Evolutionary conservation across 2,113 vertebrate species (phyloP).

Genomic region (Taxidea taxus): DNA sequence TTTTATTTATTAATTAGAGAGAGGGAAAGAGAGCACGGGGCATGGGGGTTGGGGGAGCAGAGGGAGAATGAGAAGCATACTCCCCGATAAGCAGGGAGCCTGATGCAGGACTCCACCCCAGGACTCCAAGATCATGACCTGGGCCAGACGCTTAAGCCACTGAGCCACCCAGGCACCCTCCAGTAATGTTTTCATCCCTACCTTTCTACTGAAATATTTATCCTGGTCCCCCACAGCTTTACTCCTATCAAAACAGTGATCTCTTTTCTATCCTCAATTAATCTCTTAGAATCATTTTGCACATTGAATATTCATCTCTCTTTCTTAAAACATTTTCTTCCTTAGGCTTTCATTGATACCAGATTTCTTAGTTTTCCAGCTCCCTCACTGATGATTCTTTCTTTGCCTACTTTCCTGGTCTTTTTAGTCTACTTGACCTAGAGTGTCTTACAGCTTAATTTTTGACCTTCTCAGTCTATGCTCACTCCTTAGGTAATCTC

Average conservation of each 20-base stretch:
- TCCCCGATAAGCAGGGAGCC: neutral
- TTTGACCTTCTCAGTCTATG: neutral
- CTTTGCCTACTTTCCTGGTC: neutral
- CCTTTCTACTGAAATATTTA: neutral
- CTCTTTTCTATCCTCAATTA: neutral
- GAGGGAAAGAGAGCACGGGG: neutral
- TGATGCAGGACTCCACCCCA: rapidly evolving
- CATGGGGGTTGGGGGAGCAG: neutral
- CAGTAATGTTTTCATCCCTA: neutral
- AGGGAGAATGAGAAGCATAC: neutral
- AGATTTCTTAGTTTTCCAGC: neutral
- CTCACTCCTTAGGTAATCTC: neutral
- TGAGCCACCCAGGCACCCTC: no score
- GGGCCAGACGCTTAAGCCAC: no score
- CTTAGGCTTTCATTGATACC: neutral
- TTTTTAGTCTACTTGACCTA: neutral
- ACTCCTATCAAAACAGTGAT: neutral
- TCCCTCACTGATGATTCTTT: neutral
- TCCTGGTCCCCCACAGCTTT: neutral
- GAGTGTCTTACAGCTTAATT: neutral
- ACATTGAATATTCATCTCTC: neutral
- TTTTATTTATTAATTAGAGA: no score
- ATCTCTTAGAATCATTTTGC: neutral
- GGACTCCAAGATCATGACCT: neutral
- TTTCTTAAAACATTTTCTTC: neutral